Evolutionary conservation across 2,888 invertebrate genomes (phyloP), one percentile per base, ranked within the genome.

Genomic region (Spisula solida): DNA sequence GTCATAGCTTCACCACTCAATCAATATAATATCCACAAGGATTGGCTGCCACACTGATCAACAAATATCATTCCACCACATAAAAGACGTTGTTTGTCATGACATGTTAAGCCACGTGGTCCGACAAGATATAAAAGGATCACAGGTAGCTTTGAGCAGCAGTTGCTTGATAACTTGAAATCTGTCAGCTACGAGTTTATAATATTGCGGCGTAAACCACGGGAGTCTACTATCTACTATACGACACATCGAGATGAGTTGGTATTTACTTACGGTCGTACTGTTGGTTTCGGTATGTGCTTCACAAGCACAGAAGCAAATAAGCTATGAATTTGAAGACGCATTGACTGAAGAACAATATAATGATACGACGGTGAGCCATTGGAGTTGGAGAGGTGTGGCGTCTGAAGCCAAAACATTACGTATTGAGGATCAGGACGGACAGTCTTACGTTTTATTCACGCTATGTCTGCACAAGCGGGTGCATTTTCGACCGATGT

Each of bases 251-350:
- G 14, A 75, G 31, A 75, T 75, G 75, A 75, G 16, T 34, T 16
- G 31, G 25, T 31, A 16, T 34, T 75, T 16, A 18, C 18, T 75
- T 16, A 31, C 34, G 18, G 31, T 75, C 75, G 75, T 34, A 5
- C 34, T 75, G 4, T 14, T 34, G 0, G 75, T 31, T 31, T 75
- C 34, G 75, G 12, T 75, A 75, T 16, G 20, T 75, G 31, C 75
- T 6, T 75, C 75, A 25, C 34, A 31, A 18, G 25, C 25, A 31
- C 14, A 16, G 34, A 34, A 81, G 66, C 83, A 86, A 75, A 55
- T 79, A 34, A 48, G 75, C 48, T 88, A 51, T 47, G 90, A 90
- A 51, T 90, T 88, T 56, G 88, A 90, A 29, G 29, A 86, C 56
- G 81, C 82, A 25, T 47, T 84, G 18, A 70, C 47, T 48, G 0